Evolutionary conservation across 2,888 invertebrate genomes (phyloP), one percentile per base, ranked within the genome.

Genomic region (Sinohyriopsis cumingii): DNA sequence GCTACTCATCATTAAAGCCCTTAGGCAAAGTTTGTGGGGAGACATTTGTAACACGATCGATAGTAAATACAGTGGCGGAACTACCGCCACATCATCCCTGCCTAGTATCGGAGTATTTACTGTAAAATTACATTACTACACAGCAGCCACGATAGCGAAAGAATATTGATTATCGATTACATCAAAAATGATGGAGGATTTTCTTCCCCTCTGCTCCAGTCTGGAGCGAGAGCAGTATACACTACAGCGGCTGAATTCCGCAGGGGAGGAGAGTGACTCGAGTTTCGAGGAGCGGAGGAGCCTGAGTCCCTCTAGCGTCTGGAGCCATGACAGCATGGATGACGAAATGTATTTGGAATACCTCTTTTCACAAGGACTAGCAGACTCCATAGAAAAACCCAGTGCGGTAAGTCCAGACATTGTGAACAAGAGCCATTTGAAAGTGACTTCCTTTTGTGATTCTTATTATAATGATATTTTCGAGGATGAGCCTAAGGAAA

Each of bases 221-320:
- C 77, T 88, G 62, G 87, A 87, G 71, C 81, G 86, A 12, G 87
- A 87, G 68, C 84, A 84, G 73, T 86, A 79, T 69, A 87, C 89
- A 2, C 72, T 88, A 55, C 87, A 86, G 67, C 79, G 88, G 53
- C 82, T 89, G 7, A 88, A 89, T 73, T 88, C 88, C 15, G 83
- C 83, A 28, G 86, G 87, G 1, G 88, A 87, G 65, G 88, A 89
- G 66, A 83, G 79, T 59, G 83, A 84, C 69, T 70, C 77, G 24
- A 73, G 73, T 33, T 73, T 77, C 65, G 83, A 82, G n/a, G 83
- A 84, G 57, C 70, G 77, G 15, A 69, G 81, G 53, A 81, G 81
- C 67, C 68, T 80, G 63, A 83, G 81, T 68, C 83, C 86, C 19
- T 73, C 75, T 20, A 79, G 79, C 55, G 73, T 80, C 18, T 82